phyloP scores from a whole-genome alignment of 2,113 vertebrate species.

The Mirza zaza region DNA sequence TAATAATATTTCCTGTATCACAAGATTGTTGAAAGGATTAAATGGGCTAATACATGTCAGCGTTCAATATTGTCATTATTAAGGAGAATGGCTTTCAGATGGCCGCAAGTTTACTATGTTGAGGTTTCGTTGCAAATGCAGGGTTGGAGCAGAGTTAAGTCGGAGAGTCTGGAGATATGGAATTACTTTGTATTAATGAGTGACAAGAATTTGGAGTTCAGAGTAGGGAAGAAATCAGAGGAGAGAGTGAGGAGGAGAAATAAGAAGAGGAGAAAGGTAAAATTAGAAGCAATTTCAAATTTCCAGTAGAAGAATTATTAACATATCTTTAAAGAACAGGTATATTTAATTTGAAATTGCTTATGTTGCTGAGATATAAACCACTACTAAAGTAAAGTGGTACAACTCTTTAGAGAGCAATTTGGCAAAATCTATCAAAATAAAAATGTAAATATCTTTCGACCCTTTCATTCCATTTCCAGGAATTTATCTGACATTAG shows the following conservation, averaged over 20 bases:
- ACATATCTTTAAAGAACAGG: neutral
- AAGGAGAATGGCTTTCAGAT: neutral
- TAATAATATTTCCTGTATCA: neutral
- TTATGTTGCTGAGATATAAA: constrained; percentile 37
- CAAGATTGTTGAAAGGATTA: neutral
- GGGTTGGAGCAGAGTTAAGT: neutral
- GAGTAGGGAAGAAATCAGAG: neutral
- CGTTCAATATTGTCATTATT: neutral
- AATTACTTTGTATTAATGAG: neutral
- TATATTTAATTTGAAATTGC: neutral
- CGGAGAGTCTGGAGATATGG: neutral
- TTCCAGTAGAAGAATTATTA: constrained; percentile 5
- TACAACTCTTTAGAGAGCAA: neutral
- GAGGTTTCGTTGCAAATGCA: neutral
- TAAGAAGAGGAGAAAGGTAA: neutral
- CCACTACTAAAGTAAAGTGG: neutral
- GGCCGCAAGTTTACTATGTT: neutral
- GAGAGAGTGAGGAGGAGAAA: neutral
- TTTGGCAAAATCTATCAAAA: neutral
- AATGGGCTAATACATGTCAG: neutral
- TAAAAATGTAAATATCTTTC: neutral
- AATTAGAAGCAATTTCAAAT: constrained; percentile 18
- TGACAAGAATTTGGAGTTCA: constrained; percentile 4
- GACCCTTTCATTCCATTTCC: neutral
- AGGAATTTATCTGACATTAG: neutral